Conservation (phyloP, 2,113 vertebrate species). For the Calidris pugnax region DNA sequence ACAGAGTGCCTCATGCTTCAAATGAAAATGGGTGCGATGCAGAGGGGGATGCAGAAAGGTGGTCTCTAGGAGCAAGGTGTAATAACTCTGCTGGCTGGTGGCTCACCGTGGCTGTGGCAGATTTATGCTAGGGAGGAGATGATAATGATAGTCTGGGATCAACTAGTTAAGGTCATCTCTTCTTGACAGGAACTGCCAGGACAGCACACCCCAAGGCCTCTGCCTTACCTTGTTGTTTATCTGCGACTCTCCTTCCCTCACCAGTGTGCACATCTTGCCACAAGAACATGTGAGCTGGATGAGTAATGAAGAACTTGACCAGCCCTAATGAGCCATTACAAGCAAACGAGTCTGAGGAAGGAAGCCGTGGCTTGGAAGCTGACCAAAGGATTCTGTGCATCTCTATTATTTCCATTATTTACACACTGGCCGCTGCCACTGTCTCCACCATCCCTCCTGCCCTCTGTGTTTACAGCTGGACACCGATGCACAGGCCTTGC, state of each 20-base stretch:
- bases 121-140: background rate
- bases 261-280: background rate
- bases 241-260: background rate
- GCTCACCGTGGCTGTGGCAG: background rate
- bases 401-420: constrained; percentile 54
- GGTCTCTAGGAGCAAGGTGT: background rate
- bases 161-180: background rate
- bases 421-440: background rate
- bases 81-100: background rate
- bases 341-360: constrained; percentile 48
- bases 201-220: background rate
- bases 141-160: background rate
- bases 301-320: constrained; percentile 54
- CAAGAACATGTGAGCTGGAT: background rate
- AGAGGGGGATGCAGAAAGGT: background rate
- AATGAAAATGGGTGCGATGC: background rate
- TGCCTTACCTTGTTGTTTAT: background rate
- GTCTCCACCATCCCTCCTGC: background rate
- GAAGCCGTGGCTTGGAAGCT: constrained; percentile 15
- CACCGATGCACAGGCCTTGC: background rate
- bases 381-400: background rate
- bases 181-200: background rate
- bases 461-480: background rate
- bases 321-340: constrained; percentile 65
- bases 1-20: background rate